Evolutionary conservation across 2,888 invertebrate genomes (phyloP).

Genomic region (Xestia c-nigrum): DNA sequence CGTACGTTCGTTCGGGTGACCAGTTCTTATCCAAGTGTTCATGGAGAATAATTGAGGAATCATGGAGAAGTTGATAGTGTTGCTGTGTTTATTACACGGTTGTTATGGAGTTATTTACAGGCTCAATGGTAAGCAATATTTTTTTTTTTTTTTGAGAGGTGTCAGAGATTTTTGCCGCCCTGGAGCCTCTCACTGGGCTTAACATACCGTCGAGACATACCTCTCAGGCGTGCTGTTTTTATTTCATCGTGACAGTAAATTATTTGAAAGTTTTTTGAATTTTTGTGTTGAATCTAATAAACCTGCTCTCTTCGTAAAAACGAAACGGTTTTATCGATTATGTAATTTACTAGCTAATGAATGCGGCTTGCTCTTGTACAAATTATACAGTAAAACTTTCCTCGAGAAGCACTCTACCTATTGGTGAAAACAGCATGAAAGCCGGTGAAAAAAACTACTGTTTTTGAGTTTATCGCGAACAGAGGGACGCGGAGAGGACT

Average conservation of each 20-base stretch:
- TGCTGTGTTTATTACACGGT: conserved; percentile 25
- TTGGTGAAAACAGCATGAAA: too few species aligned
- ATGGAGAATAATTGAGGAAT: neutral
- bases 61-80: conserved; percentile 22
- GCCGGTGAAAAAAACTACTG: too few species aligned
- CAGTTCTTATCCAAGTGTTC: neutral
- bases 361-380: too few species aligned
- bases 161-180: too few species aligned
- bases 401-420: too few species aligned
- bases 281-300: neutral
- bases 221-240: too few species aligned
- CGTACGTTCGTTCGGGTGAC: neutral
- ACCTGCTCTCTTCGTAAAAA: neutral
- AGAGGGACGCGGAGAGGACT: too few species aligned
- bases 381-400: too few species aligned
- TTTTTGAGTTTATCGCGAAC: too few species aligned
- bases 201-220: too few species aligned
- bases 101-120: conserved; percentile 36
- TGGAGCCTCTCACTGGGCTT: too few species aligned
- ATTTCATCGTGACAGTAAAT: neutral
- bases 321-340: neutral
- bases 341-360: neutral
- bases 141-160: too few species aligned
- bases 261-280: neutral
- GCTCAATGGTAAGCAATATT: conserved; percentile 20